Conservation (phyloP, 2,113 vertebrate species). For the Poecile atricapillus region DNA sequence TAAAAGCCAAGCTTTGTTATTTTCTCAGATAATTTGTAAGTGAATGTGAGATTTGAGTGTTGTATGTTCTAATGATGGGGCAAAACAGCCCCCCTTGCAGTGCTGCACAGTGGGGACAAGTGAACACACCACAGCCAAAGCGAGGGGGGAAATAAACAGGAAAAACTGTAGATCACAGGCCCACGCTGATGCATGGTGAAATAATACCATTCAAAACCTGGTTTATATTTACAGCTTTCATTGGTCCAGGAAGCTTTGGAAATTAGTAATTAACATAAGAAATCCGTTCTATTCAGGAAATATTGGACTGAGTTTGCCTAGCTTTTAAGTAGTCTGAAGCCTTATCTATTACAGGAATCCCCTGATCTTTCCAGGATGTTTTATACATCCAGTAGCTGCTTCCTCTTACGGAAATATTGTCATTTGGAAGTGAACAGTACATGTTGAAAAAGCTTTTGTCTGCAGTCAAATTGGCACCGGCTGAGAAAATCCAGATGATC, state of each 20-base stretch:
- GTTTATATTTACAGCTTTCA: neutral
- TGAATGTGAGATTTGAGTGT: neutral
- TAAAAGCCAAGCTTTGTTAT: neutral
- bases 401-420: conserved; percentile 30
- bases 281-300: neutral
- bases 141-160: neutral
- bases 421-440: neutral
- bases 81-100: neutral
- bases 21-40: neutral
- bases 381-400: conserved; percentile 44
- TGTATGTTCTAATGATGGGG: neutral
- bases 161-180: neutral
- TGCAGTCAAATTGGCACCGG: neutral
- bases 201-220: neutral
- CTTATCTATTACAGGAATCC: neutral
- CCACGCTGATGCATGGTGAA: neutral
- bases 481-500: conserved; percentile 51
- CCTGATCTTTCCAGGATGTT: conserved; percentile 24
- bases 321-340: neutral
- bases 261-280: neutral
- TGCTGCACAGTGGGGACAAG: neutral
- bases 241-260: neutral
- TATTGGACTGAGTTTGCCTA: neutral
- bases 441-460: conserved; percentile 48
- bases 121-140: neutral